phyloP scores from a whole-genome alignment of 2,113 vertebrate genomes.

The Nematolebias whitei region DNA sequence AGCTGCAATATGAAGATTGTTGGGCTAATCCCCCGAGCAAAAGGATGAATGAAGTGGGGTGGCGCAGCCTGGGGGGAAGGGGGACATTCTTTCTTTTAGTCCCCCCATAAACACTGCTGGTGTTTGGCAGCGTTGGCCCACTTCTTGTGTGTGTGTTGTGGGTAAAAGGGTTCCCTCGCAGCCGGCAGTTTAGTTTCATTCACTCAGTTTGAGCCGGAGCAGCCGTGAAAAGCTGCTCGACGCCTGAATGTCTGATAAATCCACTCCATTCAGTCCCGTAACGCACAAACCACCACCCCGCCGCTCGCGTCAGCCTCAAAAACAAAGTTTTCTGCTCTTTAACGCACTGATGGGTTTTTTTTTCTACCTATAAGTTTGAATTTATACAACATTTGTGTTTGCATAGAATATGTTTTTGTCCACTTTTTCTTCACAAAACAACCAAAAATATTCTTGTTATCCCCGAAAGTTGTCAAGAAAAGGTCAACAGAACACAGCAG shows the following conservation, averaged over 20 bases:
- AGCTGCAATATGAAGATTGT: background rate
- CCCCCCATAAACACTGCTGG: slow-evolving; percentile 73
- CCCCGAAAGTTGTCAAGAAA: too few species aligned
- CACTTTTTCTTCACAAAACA: too few species aligned
- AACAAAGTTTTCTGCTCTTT: background rate
- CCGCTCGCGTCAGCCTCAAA: background rate
- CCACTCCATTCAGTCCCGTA: slow-evolving; percentile 11
- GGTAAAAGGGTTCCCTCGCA: slow-evolving; percentile 52
- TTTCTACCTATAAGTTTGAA: too few species aligned
- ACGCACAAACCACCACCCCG: background rate
- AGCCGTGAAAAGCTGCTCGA: slow-evolving; percentile 53
- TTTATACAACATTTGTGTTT: too few species aligned
- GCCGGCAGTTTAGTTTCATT: slow-evolving; percentile 69
- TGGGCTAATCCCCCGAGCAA: slow-evolving; percentile 36
- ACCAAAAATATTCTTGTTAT: too few species aligned
- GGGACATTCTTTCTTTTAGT: slow-evolving; percentile 54
- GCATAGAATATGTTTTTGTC: too few species aligned
- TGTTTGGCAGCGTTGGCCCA: slow-evolving; percentile 65
- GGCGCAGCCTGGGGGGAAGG: slow-evolving; percentile 49
- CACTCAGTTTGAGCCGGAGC: slow-evolving; percentile 55
- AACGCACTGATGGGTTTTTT: background rate
- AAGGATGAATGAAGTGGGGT: slow-evolving; percentile 68
- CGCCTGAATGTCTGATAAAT: slow-evolving; percentile 72
- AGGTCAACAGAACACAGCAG: too few species aligned
- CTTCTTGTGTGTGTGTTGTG: slow-evolving; percentile 46